Evolutionary conservation across 2,888 invertebrate genomes (phyloP), one percentile per base, ranked within the genome.

Genomic region (Drosophila mettleri): DNA sequence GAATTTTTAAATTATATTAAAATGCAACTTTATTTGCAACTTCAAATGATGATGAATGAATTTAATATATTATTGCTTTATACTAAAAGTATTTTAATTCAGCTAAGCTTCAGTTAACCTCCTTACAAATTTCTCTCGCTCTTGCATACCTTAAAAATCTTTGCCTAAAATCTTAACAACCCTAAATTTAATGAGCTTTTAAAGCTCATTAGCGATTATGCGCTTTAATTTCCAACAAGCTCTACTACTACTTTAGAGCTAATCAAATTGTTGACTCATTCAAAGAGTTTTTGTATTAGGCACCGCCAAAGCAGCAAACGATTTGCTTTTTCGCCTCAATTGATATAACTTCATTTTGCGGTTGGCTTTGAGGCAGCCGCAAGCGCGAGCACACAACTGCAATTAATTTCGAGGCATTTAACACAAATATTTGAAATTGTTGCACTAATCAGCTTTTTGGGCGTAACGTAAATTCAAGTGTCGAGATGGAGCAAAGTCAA

Each of bases 371-470:
- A 34, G 52, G 16, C 27, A 20, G 33, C 52, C 39, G 39, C 52
- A 18, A 33, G 20, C 36, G 16, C 51, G 22, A 68, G 38, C 62
- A 41, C 62, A 72, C 62, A 75, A 73, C 69, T 84, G 81, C 85
- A 86, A 88, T 89, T 88, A 88, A 89, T 88, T 88, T 72, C 63
- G 77, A 78, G 73, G 64, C 73, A 89, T 86, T 89, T 86, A 88
- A 89, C 86, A 88, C 89, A 86, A 86, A 86, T 86, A 88, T 88
- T 88, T 89, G 75, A 80, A 88, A 86, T 88, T 86, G 74, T 74
- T 88, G 51, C 61, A 67, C 84, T 86, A 86, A 86, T 86, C 89
- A 88, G 85, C 31, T 78, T 71, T 61, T 61, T 70, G 43, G 33
- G 29, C 48, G 51, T 31, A 67, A 76, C 67, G 59, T 57, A 62